Conservation (phyloP, 2,888 invertebrate genomes). For the Anticlea derivata region DNA sequence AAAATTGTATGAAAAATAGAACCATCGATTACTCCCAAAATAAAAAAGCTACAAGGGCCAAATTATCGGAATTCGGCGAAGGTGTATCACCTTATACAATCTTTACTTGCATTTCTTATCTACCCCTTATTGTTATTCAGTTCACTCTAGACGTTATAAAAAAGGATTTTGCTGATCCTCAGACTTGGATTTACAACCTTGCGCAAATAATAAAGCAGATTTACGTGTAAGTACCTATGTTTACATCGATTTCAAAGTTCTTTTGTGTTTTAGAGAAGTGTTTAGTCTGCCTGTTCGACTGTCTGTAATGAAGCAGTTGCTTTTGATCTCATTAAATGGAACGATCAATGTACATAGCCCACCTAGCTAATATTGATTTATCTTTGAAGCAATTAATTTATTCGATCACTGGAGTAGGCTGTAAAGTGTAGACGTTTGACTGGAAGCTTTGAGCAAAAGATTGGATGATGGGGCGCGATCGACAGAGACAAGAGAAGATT, state of each 20-base stretch:
- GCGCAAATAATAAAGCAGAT: background rate
- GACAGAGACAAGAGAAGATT: background rate
- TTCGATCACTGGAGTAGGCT: constrained; percentile 5
- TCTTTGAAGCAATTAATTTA: constrained; percentile 12
- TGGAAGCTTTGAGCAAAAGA: no score
- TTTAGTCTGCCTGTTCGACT: constrained; percentile 21
- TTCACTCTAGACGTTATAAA: no score
- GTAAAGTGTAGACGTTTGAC: no score
- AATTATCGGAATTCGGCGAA: no score
- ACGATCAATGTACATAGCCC: background rate
- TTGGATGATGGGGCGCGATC: background rate
- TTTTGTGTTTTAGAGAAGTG: constrained; percentile 18
- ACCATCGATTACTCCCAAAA: no score
- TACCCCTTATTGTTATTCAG: no score
- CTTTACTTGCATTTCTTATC: no score
- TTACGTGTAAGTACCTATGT: background rate
- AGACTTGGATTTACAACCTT: background rate
- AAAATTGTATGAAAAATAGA: no score
- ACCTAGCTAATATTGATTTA: constrained; percentile 1
- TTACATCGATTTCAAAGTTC: constrained; percentile 14
- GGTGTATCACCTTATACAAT: no score
- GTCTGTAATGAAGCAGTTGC: constrained; percentile 10
- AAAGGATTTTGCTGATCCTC: background rate
- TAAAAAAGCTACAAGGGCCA: no score
- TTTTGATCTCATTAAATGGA: constrained; percentile 17